These are phyloP conservation scores for Automeris io DNA, from an alignment of 2,888 invertebrate genomes.

Conservation along the genomic window DNA sequence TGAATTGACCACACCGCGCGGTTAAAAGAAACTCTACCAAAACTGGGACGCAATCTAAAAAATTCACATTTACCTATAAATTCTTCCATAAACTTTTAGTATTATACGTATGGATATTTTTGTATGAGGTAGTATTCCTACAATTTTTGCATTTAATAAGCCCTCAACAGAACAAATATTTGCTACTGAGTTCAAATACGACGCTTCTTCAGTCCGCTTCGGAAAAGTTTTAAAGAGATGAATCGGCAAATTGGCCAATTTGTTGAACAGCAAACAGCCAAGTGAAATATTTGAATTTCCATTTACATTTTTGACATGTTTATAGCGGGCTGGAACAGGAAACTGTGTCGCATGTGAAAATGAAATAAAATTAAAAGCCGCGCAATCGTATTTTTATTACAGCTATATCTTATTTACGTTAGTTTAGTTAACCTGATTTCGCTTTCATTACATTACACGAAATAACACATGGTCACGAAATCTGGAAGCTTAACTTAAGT, in stretches of 20 bases:
- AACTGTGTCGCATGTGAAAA: conserved; percentile 9
- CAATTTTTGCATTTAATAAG: too few species aligned
- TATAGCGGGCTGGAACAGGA: background rate
- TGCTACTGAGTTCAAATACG: background rate
- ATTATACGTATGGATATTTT: too few species aligned
- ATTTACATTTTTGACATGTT: conserved; percentile 1
- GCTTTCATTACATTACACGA: conserved; percentile 4
- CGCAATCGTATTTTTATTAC: conserved; percentile 16
- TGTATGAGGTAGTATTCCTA: too few species aligned
- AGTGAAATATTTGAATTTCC: conserved; percentile 6
- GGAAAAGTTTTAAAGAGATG: conserved; percentile 7
- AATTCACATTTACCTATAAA: too few species aligned
- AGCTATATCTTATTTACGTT: conserved; percentile 11
- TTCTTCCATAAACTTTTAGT: too few species aligned
- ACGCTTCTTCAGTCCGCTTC: conserved; percentile 4
- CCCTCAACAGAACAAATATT: conserved; percentile 1
- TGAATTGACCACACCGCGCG: conserved; percentile 22
- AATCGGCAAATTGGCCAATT: conserved; percentile 7
- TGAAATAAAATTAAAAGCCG: conserved; percentile 24
- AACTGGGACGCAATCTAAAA: conserved; percentile 20
- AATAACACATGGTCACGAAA: background rate
- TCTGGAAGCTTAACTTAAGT: background rate
- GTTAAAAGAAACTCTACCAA: conserved; percentile 18
- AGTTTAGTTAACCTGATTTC: conserved; percentile 7
- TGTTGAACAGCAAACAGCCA: conserved; percentile 7